phyloP scores from a whole-genome alignment of 2,888 invertebrate genomes.

The Diarsia mendica region DNA sequence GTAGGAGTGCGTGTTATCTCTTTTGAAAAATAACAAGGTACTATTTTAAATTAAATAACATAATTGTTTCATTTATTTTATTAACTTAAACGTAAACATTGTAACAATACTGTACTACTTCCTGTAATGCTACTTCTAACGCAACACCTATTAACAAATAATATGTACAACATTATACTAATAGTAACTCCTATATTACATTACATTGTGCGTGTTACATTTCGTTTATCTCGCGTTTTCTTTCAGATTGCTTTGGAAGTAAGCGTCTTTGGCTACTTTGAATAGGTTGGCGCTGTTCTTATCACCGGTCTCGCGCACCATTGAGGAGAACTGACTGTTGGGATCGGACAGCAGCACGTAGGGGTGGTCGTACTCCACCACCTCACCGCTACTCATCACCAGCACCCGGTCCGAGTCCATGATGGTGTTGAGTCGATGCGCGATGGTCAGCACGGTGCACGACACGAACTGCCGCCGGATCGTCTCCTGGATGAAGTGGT shows the following conservation, averaged over 20 bases:
- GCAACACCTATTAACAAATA: constrained; percentile 23
- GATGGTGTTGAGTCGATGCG: constrained; percentile 97
- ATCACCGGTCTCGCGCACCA: constrained; percentile 91
- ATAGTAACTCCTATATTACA: constrained; percentile 21
- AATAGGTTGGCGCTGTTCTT: constrained; percentile 87
- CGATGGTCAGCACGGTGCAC: constrained; percentile 97
- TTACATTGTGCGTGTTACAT: neutral
- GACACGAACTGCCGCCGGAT: constrained; percentile 94
- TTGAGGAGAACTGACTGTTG: constrained; percentile 88
- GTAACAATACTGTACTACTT: constrained; percentile 12
- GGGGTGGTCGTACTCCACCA: constrained; percentile 92
- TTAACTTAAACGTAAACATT: constrained; percentile 6
- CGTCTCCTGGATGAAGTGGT: constrained; percentile 95
- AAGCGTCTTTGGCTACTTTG: constrained; percentile 86
- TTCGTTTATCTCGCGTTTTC: constrained; percentile 75
- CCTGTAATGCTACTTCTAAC: neutral
- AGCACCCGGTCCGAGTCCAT: constrained; percentile 96
- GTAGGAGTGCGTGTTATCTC: constrained; percentile 42
- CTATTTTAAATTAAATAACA: neutral
- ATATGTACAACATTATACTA: constrained; percentile 37
- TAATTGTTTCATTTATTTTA: constrained; percentile 12
- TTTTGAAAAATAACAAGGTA: constrained; percentile 25
- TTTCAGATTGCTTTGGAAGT: constrained; percentile 80
- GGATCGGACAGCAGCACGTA: constrained; percentile 88
- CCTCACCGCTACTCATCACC: constrained; percentile 91